Conservation (phyloP, 2,797 vertebrate species). For the Potorous gilbertii region DNA sequence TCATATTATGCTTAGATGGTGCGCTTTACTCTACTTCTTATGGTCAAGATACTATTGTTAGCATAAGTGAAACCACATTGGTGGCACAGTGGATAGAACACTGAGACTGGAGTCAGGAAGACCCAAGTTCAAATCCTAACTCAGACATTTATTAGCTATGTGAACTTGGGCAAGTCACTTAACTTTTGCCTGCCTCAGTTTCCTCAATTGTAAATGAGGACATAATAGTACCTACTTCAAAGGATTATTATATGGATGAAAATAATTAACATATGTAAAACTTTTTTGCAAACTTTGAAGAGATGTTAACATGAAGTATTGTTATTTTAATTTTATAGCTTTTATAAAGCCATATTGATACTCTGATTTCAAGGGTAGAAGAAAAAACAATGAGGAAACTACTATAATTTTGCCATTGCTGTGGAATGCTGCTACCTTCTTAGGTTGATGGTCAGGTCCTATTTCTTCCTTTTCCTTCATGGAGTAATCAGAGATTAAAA, state of each 20-base stretch:
- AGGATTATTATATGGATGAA: not conserved
- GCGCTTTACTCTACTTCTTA: not conserved
- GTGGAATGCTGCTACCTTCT: not conserved
- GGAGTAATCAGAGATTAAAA: not conserved
- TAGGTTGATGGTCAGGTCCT: not conserved
- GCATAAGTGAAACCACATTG: not conserved
- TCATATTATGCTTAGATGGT: not conserved
- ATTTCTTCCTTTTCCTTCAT: not conserved
- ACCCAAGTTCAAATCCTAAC: not conserved
- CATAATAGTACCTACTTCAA: not conserved
- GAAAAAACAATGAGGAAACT: not conserved
- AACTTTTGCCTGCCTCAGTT: not conserved
- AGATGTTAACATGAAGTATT: not conserved
- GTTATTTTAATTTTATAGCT: not conserved
- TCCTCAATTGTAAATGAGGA: not conserved
- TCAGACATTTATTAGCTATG: not conserved
- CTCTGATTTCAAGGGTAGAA: not conserved
- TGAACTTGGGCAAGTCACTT: not conserved
- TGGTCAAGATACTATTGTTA: not conserved
- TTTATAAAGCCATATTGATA: not conserved
- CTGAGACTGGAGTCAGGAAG: not conserved
- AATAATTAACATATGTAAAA: not conserved
- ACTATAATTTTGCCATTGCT: not conserved
- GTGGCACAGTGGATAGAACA: not conserved
- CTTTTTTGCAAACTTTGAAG: not conserved